phyloP scores from a whole-genome alignment of 2,888 invertebrate genomes.

The Caenorhabditis imperialis region DNA sequence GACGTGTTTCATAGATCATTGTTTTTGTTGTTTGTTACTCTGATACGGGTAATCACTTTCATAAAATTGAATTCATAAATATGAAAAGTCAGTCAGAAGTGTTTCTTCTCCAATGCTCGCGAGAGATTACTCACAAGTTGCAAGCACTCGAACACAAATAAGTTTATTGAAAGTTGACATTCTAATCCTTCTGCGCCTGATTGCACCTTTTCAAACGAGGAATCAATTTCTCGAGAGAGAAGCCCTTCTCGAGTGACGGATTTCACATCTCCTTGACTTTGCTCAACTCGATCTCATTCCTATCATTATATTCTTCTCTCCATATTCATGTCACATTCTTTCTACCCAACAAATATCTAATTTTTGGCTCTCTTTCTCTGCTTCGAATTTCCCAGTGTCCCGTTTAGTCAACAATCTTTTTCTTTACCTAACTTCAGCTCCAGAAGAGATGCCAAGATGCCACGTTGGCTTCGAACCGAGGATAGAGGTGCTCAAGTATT shows the following conservation, averaged over 20 bases:
- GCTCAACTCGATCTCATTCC: constrained; percentile 3
- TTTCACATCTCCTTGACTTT: too few species aligned
- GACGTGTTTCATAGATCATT: not conserved
- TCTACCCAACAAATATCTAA: not conserved
- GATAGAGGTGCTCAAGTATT: constrained; percentile 23
- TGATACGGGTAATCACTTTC: too few species aligned
- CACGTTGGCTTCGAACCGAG: constrained; percentile 27
- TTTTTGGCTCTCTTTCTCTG: constrained; percentile 3
- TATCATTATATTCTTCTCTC: not conserved
- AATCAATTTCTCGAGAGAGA: constrained; percentile 11
- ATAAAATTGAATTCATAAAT: too few species aligned
- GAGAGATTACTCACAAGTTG: too few species aligned
- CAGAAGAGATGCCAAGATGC: constrained; percentile 7
- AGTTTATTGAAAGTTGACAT: too few species aligned
- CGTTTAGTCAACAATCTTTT: not conserved
- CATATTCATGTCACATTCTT: not conserved
- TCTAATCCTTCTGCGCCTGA: too few species aligned
- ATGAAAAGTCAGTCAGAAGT: too few species aligned
- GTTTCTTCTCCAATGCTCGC: too few species aligned
- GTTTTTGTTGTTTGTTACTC: constrained; percentile 9
- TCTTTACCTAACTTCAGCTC: not conserved
- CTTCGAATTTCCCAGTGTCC: not conserved
- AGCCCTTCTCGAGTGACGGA: constrained; percentile 23
- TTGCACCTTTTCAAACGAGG: constrained; percentile 14
- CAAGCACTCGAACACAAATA: too few species aligned